Evolutionary conservation across 2,113 vertebrate species (phyloP).

Genomic region (Jaculus jaculus): DNA sequence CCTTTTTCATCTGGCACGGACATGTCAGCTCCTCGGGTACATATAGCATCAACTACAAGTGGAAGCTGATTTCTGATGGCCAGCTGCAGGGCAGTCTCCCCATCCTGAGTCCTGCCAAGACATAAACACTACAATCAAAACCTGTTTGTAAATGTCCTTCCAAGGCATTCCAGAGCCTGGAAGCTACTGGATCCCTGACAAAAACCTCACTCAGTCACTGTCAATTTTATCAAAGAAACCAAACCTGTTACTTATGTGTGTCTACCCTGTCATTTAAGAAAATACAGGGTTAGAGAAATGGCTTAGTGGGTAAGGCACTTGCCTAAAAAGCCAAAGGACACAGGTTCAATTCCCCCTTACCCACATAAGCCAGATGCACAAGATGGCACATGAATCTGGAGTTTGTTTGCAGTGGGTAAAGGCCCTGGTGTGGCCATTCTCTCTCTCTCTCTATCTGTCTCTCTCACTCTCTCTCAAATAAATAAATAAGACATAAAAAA

Average conservation of each 20-base stretch:
- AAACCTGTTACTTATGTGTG: neutral
- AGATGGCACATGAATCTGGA: too few species aligned
- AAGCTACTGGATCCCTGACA: neutral
- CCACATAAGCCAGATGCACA: too few species aligned
- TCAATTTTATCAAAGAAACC: neutral
- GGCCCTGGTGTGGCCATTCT: too few species aligned
- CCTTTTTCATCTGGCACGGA: slow-evolving; percentile 96
- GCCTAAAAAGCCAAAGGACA: too few species aligned
- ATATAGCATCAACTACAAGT: slow-evolving; percentile 97
- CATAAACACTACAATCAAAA: neutral
- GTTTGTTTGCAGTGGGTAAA: too few species aligned
- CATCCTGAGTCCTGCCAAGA: slow-evolving; percentile 91
- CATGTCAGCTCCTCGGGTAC: slow-evolving; percentile 98
- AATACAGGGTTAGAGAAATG: too few species aligned
- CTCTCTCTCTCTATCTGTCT: too few species aligned
- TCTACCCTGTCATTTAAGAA: neutral
- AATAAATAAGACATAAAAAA: too few species aligned
- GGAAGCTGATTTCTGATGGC: slow-evolving; percentile 98
- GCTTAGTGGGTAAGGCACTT: too few species aligned
- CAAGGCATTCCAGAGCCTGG: neutral
- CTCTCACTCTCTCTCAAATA: too few species aligned
- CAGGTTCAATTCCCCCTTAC: too few species aligned
- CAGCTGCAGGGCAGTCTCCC: slow-evolving; percentile 95
- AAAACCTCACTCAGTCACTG: neutral
- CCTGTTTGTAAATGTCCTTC: neutral